Evolutionary conservation across 1,140 invertebrate species (phyloP).

Genomic region (Zaprionus lachaisei): DNA sequence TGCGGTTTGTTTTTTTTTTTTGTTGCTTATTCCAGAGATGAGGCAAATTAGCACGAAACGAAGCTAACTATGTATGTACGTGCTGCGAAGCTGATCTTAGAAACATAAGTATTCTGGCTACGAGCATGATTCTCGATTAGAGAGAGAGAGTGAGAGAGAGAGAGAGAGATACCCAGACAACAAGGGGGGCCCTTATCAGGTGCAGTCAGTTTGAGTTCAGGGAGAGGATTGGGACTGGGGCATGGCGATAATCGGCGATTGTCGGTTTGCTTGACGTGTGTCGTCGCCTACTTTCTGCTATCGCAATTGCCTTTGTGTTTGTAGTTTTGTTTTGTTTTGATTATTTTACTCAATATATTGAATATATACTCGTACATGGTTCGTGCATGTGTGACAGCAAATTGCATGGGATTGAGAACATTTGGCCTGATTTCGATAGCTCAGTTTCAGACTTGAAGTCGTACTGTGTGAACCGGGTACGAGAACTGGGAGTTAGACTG

Average conservation of each 20-base stretch:
- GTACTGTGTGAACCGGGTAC: conserved; percentile 45
- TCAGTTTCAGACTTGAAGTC: conserved; percentile 71
- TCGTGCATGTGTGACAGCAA: conserved; percentile 53
- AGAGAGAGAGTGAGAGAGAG: not conserved
- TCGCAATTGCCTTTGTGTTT: conserved; percentile 33
- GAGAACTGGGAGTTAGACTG: conserved; percentile 31
- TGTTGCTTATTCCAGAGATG: conserved; percentile 6
- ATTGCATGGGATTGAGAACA: conserved; percentile 71
- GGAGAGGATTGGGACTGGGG: conserved; percentile 30
- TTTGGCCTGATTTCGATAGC: conserved; percentile 59
- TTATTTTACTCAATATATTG: conserved; percentile 59
- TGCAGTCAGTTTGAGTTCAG: conserved; percentile 27
- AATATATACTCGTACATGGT: conserved; percentile 7
- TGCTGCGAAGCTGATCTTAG: conserved; percentile 18
- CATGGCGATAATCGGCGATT: conserved; percentile 31
- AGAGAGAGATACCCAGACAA: not conserved
- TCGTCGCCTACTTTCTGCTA: conserved; percentile 23
- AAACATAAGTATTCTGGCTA: not conserved
- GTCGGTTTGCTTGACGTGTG: conserved; percentile 9
- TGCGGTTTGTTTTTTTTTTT: conserved; percentile 22
- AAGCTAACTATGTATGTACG: conserved; percentile 15
- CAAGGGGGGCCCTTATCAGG: conserved; percentile 28
- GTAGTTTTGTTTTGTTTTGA: conserved; percentile 48
- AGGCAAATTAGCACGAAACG: conserved; percentile 3
- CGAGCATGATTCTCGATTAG: conserved; percentile 3